phyloP scores from a whole-genome alignment of 1,140 invertebrate species.

The Brachionus calyciflorus region DNA sequence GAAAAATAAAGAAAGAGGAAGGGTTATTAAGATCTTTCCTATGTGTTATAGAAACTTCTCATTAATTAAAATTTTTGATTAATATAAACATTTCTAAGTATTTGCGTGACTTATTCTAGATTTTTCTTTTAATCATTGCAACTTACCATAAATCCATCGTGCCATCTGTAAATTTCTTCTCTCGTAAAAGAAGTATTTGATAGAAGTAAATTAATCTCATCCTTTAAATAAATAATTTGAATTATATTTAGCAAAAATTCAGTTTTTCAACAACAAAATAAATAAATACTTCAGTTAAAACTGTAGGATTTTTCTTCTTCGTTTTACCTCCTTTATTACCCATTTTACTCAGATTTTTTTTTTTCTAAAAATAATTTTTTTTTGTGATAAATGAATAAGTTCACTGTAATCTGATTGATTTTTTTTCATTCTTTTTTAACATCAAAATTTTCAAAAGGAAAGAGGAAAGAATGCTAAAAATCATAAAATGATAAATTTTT shows the following conservation, averaged over 20 bases:
- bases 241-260: background rate
- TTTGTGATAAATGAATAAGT: too few relatives aligned
- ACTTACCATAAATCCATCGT: slow-evolving; percentile 38
- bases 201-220: slow-evolving; percentile 28
- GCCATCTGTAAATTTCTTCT: slow-evolving; percentile 45
- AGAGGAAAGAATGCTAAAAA: background rate
- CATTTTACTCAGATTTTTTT: background rate
- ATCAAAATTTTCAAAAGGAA: too few relatives aligned
- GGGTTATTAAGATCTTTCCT: too few relatives aligned
- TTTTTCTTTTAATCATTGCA: too few relatives aligned
- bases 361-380: background rate
- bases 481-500: too few relatives aligned
- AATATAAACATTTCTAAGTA: too few relatives aligned
- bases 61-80: too few relatives aligned
- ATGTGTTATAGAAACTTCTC: too few relatives aligned
- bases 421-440: too few relatives aligned
- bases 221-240: background rate
- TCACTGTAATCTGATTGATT: too few relatives aligned
- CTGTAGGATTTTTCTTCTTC: background rate
- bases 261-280: background rate
- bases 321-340: background rate
- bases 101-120: too few relatives aligned
- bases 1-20: too few relatives aligned
- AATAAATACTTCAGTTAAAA: background rate
- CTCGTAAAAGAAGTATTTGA: slow-evolving; percentile 29